Conservation (phyloP, 2,888 invertebrate species). For the Hydroisotoma schaefferi region DNA sequence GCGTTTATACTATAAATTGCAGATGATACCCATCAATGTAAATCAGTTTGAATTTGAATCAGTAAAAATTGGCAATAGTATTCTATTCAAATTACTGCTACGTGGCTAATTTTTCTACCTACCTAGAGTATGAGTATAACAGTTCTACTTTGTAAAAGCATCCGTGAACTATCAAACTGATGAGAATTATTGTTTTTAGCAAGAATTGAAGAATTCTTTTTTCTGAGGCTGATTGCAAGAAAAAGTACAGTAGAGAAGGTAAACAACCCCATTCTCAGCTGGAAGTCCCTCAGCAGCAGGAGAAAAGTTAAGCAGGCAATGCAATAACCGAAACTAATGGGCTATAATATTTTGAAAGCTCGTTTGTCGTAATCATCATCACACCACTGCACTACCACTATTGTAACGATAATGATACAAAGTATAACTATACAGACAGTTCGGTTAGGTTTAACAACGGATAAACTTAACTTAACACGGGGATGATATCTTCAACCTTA, state of each 20-base stretch:
- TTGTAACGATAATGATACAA: no score
- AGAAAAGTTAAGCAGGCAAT: neutral
- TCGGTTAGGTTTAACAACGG: conserved; percentile 4
- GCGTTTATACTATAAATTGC: no score
- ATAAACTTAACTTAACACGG: neutral
- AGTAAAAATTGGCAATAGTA: no score
- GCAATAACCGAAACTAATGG: conserved; percentile 6
- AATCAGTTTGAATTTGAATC: no score
- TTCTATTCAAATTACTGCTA: no score
- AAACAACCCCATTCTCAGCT: conserved; percentile 6
- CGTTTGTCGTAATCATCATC: conserved; percentile 2
- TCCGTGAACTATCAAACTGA: neutral
- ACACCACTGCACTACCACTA: neutral
- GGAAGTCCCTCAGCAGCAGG: conserved; percentile 3
- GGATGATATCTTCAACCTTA: conserved; percentile 1
- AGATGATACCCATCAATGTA: no score
- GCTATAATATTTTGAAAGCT: conserved; percentile 7
- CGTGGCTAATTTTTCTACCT: neutral
- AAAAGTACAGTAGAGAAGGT: neutral
- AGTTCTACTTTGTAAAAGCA: no score
- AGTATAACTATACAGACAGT: no score
- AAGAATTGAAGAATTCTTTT: neutral
- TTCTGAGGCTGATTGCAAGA: neutral
- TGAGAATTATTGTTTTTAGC: neutral
- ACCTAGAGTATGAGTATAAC: neutral